Evolutionary conservation across 2,888 invertebrate genomes (phyloP).

Genomic region (Troilus luridus): DNA sequence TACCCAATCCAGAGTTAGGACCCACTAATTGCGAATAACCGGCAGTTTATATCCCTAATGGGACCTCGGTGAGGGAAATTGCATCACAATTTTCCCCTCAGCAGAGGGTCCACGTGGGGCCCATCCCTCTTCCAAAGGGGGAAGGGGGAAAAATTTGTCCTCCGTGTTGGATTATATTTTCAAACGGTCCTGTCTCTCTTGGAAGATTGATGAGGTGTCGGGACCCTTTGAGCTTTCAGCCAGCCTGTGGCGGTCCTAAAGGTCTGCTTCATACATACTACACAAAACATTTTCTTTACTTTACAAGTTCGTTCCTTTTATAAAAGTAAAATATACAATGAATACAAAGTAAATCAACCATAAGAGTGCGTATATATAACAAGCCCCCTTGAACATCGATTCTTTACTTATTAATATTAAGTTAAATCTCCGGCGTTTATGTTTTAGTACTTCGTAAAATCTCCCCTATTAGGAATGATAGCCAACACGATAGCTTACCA

Average conservation of each 20-base stretch:
- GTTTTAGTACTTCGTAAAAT: no score
- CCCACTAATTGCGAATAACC: constrained; percentile 25
- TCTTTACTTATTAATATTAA: no score
- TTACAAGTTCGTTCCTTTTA: not conserved
- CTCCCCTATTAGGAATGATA: no score
- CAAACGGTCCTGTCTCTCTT: not conserved
- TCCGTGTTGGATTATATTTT: constrained; percentile 38
- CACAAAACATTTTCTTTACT: not conserved
- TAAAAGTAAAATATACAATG: not conserved
- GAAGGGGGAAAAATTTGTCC: not conserved
- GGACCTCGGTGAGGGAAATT: not conserved
- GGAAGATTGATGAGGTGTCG: constrained; percentile 28
- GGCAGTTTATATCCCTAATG: constrained; percentile 25
- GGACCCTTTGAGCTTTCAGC: not conserved
- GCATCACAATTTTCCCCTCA: not conserved
- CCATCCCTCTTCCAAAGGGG: not conserved
- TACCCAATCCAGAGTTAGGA: not conserved
- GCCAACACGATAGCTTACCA: no score
- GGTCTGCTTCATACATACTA: not conserved
- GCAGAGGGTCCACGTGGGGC: constrained; percentile 5
- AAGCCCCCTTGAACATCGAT: no score
- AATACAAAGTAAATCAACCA: not conserved
- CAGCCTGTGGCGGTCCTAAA: not conserved
- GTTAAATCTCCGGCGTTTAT: no score
- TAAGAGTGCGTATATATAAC: no score